Evolutionary conservation across 2,797 vertebrate species (phyloP), one percentile per base, ranked within the genome.

Genomic region (Pristis pectinata): DNA sequence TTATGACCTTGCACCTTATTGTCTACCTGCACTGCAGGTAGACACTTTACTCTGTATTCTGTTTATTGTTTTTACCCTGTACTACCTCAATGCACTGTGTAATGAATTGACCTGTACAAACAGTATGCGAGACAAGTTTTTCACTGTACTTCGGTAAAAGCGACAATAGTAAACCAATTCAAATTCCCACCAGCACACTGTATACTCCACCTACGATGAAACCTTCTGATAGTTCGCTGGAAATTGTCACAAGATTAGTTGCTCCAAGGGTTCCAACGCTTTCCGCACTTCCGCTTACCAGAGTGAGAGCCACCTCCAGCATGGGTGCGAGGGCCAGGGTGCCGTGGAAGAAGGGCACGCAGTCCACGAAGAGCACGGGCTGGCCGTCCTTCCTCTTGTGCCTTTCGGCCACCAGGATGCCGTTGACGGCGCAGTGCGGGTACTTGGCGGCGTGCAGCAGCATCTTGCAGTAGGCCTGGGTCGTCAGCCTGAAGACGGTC

Each of bases 401-500:
- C 94, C 97, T 98, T 96, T 99, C 98, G 3, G 98, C 98, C 95
- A 99, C 98, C 95, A 99, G 96, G 61, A 99, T 95, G 22, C 99
- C 99, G 61, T 99, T 99, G 0, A 99, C 98, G 17, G 98, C 98
- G 96, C 97, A 98, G 95, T 99, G 98, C 0, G 99, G 98, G 95
- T 99, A 99, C 96, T 99, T 99, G 61, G 99, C 98, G 17, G 98
- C 97, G 94, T 99, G 99, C 80, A 99, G 96, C 83, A 99, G 96
- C 98, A 99, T 99, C 95, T 99, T 99, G 95, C 98, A 99, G 96
- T 99, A 99, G 13, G 99, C 98, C 96, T 99, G 99, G 0, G 98
- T 99, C 9, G 98, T 99, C 95, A 99, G 95, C 95, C 98, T 98
- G 96, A 97, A 96, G 94, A 97, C 96, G 37, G 97, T 97, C 98